phyloP scores from a whole-genome alignment of 2,888 invertebrate genomes.

The Micoletzkya japonica region DNA sequence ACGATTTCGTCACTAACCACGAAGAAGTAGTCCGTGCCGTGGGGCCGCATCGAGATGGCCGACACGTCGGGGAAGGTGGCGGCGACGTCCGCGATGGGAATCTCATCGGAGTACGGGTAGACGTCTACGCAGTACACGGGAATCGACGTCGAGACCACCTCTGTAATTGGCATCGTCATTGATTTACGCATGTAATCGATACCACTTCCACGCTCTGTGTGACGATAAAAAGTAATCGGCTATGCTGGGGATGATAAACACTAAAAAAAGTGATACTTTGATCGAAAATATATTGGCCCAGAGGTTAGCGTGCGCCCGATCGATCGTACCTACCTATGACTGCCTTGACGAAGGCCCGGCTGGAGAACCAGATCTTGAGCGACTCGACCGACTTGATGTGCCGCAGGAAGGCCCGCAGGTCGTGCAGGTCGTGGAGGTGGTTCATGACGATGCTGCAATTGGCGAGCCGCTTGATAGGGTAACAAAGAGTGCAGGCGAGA shows the following conservation, averaged over 20 bases:
- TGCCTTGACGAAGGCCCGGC: conserved; percentile 2
- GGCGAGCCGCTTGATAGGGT: too few species aligned
- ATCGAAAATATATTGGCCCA: neutral
- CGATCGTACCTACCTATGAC: neutral
- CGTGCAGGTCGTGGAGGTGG: neutral
- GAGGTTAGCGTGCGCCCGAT: neutral
- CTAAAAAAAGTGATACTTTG: neutral
- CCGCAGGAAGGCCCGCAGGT: neutral
- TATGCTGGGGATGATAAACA: neutral
- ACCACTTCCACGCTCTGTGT: neutral
- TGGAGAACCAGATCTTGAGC: conserved; percentile 15
- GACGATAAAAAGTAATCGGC: too few species aligned
- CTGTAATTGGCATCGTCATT: neutral
- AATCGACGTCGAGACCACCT: neutral
- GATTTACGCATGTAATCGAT: neutral
- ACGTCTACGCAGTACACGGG: conserved; percentile 1
- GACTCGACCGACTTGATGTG: conserved; percentile 8
- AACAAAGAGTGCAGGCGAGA: too few species aligned
- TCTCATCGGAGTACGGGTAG: conserved; percentile 9
- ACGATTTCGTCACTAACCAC: neutral
- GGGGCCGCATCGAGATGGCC: conserved; percentile 10
- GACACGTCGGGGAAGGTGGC: neutral
- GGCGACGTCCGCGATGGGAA: neutral
- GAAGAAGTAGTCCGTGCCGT: conserved; percentile 2
- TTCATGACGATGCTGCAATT: neutral